Conservation (phyloP, 37 sponge, comb jelly and placozoan genomes). For the Tethya wilhelma region DNA sequence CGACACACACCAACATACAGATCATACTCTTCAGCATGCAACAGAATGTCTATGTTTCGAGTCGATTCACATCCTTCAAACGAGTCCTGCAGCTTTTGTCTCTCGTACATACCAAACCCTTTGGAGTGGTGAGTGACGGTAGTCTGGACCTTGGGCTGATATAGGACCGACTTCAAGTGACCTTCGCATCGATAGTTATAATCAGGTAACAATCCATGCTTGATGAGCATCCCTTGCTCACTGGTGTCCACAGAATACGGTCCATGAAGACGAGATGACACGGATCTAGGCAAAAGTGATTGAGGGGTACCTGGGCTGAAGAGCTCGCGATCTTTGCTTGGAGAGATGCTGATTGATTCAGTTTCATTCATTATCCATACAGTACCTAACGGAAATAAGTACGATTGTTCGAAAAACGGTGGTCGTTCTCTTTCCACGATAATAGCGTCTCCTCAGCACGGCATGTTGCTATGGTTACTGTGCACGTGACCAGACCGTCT, state of each 20-base stretch:
- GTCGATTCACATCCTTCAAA: not conserved
- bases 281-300: not conserved
- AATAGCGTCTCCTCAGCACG: too few relatives aligned
- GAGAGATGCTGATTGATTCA: too few relatives aligned
- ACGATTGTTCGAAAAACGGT: too few relatives aligned
- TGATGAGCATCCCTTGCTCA: constrained; percentile 6
- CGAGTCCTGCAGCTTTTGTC: not conserved
- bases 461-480: too few relatives aligned
- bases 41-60: not conserved
- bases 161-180: constrained; percentile 30
- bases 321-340: too few relatives aligned
- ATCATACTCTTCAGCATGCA: constrained; percentile 33
- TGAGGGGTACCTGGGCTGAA: not conserved
- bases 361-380: too few relatives aligned
- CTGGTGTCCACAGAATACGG: not conserved
- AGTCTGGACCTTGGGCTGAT: constrained; percentile 13
- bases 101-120: constrained; percentile 4
- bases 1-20: constrained; percentile 50
- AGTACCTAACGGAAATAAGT: too few relatives aligned
- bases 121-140: constrained; percentile 17
- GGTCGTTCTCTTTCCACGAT: too few relatives aligned
- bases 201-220: constrained; percentile 47
- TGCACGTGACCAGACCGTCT: too few relatives aligned
- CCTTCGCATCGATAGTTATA: constrained; percentile 11
- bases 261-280: too few relatives aligned